Evolutionary conservation across 2,888 invertebrate genomes (phyloP).

Genomic region (Dasysyrphus tricinctus): DNA sequence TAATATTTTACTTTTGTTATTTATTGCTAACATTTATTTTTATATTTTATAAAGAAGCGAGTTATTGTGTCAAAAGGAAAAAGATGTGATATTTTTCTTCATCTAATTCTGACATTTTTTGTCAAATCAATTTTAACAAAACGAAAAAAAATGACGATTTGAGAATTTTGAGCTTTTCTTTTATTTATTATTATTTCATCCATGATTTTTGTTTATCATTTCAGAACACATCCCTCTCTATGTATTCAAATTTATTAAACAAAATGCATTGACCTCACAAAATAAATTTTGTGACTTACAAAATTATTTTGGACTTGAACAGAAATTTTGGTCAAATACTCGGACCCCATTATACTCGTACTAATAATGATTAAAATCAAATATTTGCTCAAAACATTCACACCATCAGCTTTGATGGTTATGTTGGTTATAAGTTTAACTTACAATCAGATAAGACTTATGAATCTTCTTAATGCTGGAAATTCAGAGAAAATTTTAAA

Average conservation of each 20-base stretch:
- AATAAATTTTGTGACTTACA: constrained; percentile 5
- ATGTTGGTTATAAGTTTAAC: constrained; percentile 2
- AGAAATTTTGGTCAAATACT: neutral
- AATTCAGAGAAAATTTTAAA: neutral
- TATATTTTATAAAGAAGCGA: no score
- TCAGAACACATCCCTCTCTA: neutral
- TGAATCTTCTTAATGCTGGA: neutral
- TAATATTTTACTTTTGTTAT: neutral
- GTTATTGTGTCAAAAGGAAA: no score
- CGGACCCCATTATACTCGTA: neutral
- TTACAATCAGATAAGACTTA: neutral
- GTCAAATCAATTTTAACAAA: neutral
- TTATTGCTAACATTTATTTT: neutral
- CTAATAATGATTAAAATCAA: neutral
- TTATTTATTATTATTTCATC: no score
- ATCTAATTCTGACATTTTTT: neutral
- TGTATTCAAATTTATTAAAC: neutral
- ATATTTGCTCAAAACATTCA: constrained; percentile 5
- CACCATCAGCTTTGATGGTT: neutral
- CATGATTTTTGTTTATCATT: neutral
- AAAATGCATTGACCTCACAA: constrained; percentile 24
- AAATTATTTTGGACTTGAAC: neutral
- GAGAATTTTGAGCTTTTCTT: no score
- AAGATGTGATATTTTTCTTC: no score
- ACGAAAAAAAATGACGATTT: no score